phyloP scores from a whole-genome alignment of 2,113 vertebrate species.

The Lampris incognitus region DNA sequence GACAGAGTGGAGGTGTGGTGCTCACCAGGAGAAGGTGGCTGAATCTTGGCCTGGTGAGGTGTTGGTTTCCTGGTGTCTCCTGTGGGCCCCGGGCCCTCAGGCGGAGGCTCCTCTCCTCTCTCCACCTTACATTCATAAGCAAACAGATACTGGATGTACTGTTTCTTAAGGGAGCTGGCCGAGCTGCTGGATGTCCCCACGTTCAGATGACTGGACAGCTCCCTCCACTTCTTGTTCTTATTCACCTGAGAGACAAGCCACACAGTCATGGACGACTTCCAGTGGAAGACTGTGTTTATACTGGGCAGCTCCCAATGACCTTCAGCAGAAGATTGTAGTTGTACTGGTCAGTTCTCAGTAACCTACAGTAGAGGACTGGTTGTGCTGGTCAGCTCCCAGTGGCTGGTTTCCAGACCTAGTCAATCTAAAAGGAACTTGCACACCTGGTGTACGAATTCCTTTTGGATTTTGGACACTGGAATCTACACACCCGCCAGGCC shows the following conservation, averaged over 20 bases:
- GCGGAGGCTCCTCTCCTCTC: conserved; percentile 94
- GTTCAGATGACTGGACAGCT: conserved; percentile 88
- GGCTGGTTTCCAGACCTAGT: too few relatives aligned
- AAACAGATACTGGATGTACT: conserved; percentile 98
- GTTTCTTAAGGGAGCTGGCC: conserved; percentile 95
- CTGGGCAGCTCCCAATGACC: too few relatives aligned
- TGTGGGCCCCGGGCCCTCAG: conserved; percentile 82
- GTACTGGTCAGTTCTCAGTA: too few relatives aligned
- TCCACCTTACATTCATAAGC: conserved; percentile 97
- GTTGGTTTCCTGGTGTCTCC: conserved; percentile 87
- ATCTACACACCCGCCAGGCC: too few relatives aligned
- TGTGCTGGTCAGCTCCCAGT: too few relatives aligned
- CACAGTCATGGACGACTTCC: not conserved
- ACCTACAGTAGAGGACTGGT: too few relatives aligned
- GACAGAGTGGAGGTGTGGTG: not conserved
- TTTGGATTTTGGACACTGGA: too few relatives aligned
- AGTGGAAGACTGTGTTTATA: too few relatives aligned
- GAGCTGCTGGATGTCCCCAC: conserved; percentile 95
- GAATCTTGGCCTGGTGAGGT: conserved; percentile 87
- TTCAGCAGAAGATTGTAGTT: too few relatives aligned
- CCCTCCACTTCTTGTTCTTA: conserved; percentile 97
- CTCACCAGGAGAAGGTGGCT: conserved; percentile 95
- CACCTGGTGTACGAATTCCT: too few relatives aligned
- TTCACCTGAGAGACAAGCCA: conserved; percentile 85
- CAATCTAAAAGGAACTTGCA: too few relatives aligned